Evolutionary conservation across 2,888 invertebrate genomes (phyloP).

Genomic region (Chymomyza procnemis): DNA sequence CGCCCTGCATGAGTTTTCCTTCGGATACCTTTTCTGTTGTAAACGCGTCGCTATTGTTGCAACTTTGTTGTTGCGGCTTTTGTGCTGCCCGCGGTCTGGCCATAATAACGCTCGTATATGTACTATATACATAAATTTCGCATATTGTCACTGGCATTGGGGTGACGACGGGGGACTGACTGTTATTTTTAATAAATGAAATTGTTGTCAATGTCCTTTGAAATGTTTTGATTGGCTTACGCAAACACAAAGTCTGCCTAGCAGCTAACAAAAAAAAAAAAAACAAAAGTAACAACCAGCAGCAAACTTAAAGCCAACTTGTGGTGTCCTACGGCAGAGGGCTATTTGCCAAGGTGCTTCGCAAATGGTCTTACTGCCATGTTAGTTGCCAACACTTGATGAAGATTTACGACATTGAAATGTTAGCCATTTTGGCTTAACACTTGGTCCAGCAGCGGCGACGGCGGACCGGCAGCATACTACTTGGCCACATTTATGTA

Average conservation of each 20-base stretch:
- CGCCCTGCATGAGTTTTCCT: background rate
- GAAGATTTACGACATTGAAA: constrained; percentile 46
- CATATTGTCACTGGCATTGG: constrained; percentile 48
- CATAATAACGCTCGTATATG: constrained; percentile 4
- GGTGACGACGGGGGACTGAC: constrained; percentile 36
- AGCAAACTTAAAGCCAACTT: background rate
- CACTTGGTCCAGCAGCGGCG: constrained; percentile 10
- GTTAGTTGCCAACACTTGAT: constrained; percentile 23
- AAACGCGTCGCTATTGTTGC: constrained; percentile 21
- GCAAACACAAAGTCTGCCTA: constrained; percentile 12
- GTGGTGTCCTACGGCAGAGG: background rate
- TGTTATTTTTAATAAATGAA: constrained; percentile 70
- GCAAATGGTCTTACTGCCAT: background rate
- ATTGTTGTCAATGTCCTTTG: constrained; percentile 51
- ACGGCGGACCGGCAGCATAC: background rate
- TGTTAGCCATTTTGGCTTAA: constrained; percentile 1
- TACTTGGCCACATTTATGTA: constrained; percentile 52
- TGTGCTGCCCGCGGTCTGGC: background rate
- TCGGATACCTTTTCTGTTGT: constrained; percentile 8
- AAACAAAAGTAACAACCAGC: background rate
- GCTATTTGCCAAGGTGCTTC: constrained; percentile 1
- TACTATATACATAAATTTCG: constrained; percentile 55
- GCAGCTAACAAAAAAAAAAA: background rate
- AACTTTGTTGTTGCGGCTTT: constrained; percentile 12
- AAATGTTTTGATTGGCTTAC: constrained; percentile 31